A percentile compares a stretch with the other conserved stretches of the same genome.
These are phyloP conservation scores for Calosoma granatense DNA, from an alignment of 1,140 invertebrate species.

Conservation along the genomic window DNA sequence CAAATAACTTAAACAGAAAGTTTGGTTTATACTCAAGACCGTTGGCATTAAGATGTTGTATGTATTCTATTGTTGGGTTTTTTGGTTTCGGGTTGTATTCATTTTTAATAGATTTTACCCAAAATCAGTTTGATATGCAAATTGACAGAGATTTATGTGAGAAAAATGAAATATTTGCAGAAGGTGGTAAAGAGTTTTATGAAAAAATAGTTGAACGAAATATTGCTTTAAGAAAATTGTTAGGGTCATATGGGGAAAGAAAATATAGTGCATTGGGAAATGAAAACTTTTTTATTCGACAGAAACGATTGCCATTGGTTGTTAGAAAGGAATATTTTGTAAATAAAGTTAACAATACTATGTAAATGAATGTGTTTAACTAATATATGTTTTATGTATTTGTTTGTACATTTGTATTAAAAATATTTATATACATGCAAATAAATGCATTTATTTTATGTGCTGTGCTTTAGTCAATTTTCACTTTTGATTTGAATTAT, in stretches of 20 bases:
- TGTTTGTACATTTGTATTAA: neutral
- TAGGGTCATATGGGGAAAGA: constrained; percentile 46
- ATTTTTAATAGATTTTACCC: constrained; percentile 50
- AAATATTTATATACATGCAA: too few relatives aligned
- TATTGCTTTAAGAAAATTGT: constrained; percentile 52
- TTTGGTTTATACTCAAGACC: constrained; percentile 46
- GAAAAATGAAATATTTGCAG: constrained; percentile 48
- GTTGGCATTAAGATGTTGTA: constrained; percentile 34
- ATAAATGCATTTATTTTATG: too few relatives aligned
- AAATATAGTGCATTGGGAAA: constrained; percentile 57
- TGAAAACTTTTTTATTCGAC: constrained; percentile 50
- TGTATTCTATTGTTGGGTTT: constrained; percentile 46
- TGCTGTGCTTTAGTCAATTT: too few relatives aligned
- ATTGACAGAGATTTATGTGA: constrained; percentile 49
- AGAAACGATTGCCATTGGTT: constrained; percentile 49
- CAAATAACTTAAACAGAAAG: constrained; percentile 38
- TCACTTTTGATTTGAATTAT: too few relatives aligned
- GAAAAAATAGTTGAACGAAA: constrained; percentile 60
- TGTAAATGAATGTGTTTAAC: neutral
- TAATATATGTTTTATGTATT: neutral
- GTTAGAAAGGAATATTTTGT: constrained; percentile 52
- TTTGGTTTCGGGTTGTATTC: constrained; percentile 51
- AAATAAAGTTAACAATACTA: neutral
- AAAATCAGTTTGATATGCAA: constrained; percentile 46
- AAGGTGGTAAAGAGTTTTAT: constrained; percentile 67